These are phyloP conservation scores for Anomalospiza imberbis DNA, from an alignment of 2,797 vertebrate genomes.

Conservation along the genomic window DNA sequence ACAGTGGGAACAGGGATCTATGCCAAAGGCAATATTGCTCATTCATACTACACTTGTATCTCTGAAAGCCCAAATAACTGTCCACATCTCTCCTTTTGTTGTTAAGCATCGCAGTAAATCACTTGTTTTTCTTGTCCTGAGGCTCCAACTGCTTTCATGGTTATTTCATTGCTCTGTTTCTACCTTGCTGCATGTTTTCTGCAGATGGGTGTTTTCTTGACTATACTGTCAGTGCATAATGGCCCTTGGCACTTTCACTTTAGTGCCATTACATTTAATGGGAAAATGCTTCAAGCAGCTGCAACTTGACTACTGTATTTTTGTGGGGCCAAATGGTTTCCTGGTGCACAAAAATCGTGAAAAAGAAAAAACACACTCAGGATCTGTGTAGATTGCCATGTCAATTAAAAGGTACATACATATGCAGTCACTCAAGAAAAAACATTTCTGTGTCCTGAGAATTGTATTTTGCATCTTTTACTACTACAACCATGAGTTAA, in stretches of 20 bases:
- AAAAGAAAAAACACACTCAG: not conserved
- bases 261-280: slow-evolving; percentile 11
- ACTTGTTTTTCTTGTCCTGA: slow-evolving; percentile 43
- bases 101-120: slow-evolving; percentile 28
- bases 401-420: not conserved
- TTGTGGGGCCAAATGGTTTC: not conserved
- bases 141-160: slow-evolving; percentile 28
- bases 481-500: not conserved
- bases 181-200: slow-evolving; percentile 42
- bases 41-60: not conserved
- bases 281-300: slow-evolving; percentile 22
- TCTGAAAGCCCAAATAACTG: not conserved
- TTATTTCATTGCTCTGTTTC: slow-evolving; percentile 44
- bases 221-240: not conserved
- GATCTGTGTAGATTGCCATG: not conserved
- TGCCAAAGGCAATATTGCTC: slow-evolving; percentile 27
- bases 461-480: not conserved
- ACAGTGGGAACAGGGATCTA: not conserved
- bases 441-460: not conserved
- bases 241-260: slow-evolving; percentile 2
- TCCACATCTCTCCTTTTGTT: not conserved
- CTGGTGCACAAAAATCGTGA: not conserved
- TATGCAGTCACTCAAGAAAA: not conserved
- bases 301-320: not conserved
- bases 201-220: slow-evolving; percentile 34